These are phyloP conservation scores for Oithona nana DNA, from an alignment of 2,888 invertebrate species.

Conservation along the genomic window DNA sequence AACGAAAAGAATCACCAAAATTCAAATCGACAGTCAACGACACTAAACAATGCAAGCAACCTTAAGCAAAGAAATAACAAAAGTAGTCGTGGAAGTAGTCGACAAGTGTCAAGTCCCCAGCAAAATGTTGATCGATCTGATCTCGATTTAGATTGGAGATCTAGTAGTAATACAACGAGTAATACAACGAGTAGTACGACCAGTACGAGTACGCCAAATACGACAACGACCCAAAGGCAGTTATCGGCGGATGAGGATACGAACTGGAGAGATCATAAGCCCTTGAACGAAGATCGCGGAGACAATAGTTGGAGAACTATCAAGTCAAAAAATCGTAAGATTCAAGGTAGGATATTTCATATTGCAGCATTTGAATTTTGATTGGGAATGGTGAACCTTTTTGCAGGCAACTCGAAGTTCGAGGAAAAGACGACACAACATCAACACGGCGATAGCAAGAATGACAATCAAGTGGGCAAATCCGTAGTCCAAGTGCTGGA, in stretches of 20 bases:
- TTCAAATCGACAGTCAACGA: not conserved
- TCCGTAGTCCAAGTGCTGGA: too few relatives aligned
- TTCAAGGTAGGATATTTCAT: too few relatives aligned
- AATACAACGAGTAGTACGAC: not conserved
- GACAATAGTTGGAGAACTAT: too few relatives aligned
- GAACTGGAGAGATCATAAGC: not conserved
- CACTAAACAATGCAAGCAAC: not conserved
- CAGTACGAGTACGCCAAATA: not conserved
- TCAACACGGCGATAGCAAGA: too few relatives aligned
- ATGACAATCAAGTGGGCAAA: too few relatives aligned
- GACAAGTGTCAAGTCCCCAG: not conserved
- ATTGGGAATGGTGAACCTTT: too few relatives aligned
- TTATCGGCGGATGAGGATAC: not conserved
- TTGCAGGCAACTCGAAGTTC: too few relatives aligned
- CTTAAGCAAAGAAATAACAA: not conserved
- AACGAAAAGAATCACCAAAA: not conserved
- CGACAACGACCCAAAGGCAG: not conserved
- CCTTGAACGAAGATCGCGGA: not conserved
- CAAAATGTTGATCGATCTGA: not conserved
- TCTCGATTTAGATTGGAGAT: constrained; percentile 8
- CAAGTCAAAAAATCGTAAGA: too few relatives aligned
- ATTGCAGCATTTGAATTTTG: too few relatives aligned
- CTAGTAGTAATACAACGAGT: not conserved
- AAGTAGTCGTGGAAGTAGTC: not conserved
- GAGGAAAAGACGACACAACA: not conserved